Evolutionary conservation across 1,140 invertebrate species (phyloP), one percentile per base, ranked within the genome.

Genomic region (Chlorops oryzae): DNA sequence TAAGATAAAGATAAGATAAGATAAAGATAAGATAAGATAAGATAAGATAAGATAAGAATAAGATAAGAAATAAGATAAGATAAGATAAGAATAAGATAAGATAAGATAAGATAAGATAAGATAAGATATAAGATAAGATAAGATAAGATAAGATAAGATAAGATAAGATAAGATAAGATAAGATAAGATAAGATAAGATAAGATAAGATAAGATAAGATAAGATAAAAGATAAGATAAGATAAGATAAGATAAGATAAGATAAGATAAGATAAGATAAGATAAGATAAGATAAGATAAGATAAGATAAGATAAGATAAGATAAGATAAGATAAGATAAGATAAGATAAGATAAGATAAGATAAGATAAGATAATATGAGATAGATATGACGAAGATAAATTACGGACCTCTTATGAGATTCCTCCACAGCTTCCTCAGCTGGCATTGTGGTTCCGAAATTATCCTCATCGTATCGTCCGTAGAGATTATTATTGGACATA

Each of bases 331-430:
- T 42, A 42, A 42, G 40, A 42, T 42, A 42, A 42, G 40, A 42
- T 42, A 20, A 42, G 40, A 42, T 42, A 42, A 42, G 40, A 42
- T 42, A 42, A 42, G 40, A 42, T 42, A 42, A 42, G 40, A 42
- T 42, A 42, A 42, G 40, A 42, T 42, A 42, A 42, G 40, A 42
- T 42, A 42, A 42, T 17, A 42, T 42, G 23, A 42, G 40, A 42
- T 42, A 42, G n/a, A n/a, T n/a, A n/a, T n/a, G n/a, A n/a, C n/a
- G n/a, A n/a, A n/a, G n/a, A n/a, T n/a, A n/a, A n/a, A n/a, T n/a
- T n/a, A n/a, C n/a, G n/a, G n/a, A 54, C 52, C 48, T 54, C 1
- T 46, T 63, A 47, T 69, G 65, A 5, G 55, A 45, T 7, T 46
- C 50, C 20, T 62, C 55, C 1, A 51, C 10, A 0, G 54, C 54